Evolutionary conservation across 2,797 vertebrate species (phyloP).

Genomic region (Myripristis murdjan): DNA sequence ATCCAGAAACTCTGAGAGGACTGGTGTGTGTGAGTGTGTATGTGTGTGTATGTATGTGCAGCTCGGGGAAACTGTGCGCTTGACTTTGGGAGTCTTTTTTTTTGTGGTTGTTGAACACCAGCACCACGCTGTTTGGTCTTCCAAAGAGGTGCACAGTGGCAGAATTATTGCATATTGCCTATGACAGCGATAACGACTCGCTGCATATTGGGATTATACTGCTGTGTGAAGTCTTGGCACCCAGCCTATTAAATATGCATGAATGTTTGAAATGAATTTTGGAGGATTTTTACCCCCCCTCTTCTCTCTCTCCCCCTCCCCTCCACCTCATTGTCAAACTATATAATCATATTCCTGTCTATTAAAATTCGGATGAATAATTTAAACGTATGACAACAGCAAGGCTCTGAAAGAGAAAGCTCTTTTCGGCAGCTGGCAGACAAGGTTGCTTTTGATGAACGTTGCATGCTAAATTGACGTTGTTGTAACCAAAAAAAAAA

Average conservation of each 20-base stretch:
- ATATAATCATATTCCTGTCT: slow-evolving; percentile 82
- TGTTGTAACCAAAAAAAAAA: slow-evolving; percentile 57
- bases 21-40: slow-evolving; percentile 19
- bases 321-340: slow-evolving; percentile 74
- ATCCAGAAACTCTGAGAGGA: slow-evolving; percentile 16
- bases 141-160: slow-evolving; percentile 59
- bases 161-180: slow-evolving; percentile 72
- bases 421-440: slow-evolving; percentile 72
- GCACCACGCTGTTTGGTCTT: slow-evolving; percentile 59
- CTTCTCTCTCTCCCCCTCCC: background rate
- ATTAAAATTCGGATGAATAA: slow-evolving; percentile 83
- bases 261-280: slow-evolving; percentile 84
- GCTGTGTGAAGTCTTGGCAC: slow-evolving; percentile 76
- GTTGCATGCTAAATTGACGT: slow-evolving; percentile 71
- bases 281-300: slow-evolving; percentile 47
- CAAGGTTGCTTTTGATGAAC: slow-evolving; percentile 75
- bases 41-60: slow-evolving; percentile 9
- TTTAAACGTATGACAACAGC: slow-evolving; percentile 78
- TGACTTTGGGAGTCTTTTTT: slow-evolving; percentile 53
- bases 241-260: slow-evolving; percentile 81
- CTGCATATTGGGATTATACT: slow-evolving; percentile 76
- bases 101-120: slow-evolving; percentile 51
- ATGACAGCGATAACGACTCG: slow-evolving; percentile 73
- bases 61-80: slow-evolving; percentile 20
- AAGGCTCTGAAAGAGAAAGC: slow-evolving; percentile 57